Evolutionary conservation across 2,888 invertebrate genomes (phyloP).

Genomic region (Drosophila putrida): DNA sequence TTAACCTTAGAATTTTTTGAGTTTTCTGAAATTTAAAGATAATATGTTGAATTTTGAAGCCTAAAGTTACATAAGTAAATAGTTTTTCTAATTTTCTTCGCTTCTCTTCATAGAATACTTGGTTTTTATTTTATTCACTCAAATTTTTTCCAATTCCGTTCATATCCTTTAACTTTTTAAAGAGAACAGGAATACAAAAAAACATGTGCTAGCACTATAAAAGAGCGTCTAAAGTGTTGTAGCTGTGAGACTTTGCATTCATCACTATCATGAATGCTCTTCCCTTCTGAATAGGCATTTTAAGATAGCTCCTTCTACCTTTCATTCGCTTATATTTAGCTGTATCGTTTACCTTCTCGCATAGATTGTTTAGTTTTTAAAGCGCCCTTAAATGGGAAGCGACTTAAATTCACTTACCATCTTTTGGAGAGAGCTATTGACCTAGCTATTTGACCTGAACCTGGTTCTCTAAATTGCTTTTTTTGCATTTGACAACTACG

Average conservation of each 20-base stretch:
- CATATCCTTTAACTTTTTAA: not conserved
- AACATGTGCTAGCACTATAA: not conserved
- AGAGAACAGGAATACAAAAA: not conserved
- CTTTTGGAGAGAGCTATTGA: not conserved
- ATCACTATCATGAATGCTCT: not conserved
- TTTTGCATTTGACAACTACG: slow-evolving; percentile 68
- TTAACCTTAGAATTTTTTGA: not conserved
- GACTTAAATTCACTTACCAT: slow-evolving; percentile 1
- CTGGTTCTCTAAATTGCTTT: slow-evolving; percentile 34
- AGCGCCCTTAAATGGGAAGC: not conserved
- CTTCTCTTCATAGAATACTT: no score
- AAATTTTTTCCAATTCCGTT: no score
- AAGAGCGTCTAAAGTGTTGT: not conserved
- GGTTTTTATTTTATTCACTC: no score
- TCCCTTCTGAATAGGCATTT: not conserved
- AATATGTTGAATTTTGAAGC: no score
- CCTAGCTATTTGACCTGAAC: slow-evolving; percentile 36
- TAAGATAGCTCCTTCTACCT: not conserved
- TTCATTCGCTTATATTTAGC: not conserved
- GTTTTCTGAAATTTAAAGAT: no score
- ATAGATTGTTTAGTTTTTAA: not conserved
- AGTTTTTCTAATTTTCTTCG: no score
- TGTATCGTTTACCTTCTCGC: not conserved
- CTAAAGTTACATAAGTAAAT: no score
- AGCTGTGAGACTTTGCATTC: not conserved